These are phyloP conservation scores for zebrafish (Danio rerio) DNA, from an alignment of 2,113 vertebrate species.

Conservation along the genomic window GRCz12tu NC_133182.1:6528001-6528500, in stretches of 20 bases:
- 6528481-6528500: conserved; percentile 96
- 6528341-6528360: conserved; percentile 93
- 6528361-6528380: conserved; percentile 91
- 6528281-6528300: conserved; percentile 88
- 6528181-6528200: no score
- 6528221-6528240: no score
- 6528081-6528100: no score
- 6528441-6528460: conserved; percentile 90
- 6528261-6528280: not conserved
- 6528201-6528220: no score
- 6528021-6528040: no score
- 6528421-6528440: conserved; percentile 94
- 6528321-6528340: conserved; percentile 91
- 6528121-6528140: no score
- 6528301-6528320: conserved; percentile 95
- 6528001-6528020: no score
- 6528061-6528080: no score
- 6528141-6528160: no score
- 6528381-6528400: conserved; percentile 86
- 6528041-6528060: no score
- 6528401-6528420: conserved; percentile 84
- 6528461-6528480: conserved; percentile 93
- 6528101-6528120: no score
- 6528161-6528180: no score
- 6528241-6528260: not conserved